These are phyloP conservation scores for Pseudopipra pipra DNA, from an alignment of 2,113 vertebrate species.

Conservation along the genomic window DNA sequence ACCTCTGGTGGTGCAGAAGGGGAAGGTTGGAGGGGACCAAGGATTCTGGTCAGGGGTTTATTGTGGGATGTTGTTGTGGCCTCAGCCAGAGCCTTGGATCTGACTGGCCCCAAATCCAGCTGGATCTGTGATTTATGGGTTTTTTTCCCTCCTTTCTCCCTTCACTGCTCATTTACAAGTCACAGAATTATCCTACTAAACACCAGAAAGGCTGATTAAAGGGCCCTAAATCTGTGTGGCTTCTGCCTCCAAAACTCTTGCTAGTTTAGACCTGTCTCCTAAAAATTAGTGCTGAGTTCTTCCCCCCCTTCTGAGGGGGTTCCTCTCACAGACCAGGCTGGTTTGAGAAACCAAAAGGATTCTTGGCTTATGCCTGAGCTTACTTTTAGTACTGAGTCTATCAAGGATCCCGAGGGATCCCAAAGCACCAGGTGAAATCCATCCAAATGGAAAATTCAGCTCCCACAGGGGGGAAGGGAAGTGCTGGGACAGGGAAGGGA, in stretches of 20 bases:
- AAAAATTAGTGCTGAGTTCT: background rate
- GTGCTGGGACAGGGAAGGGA: background rate
- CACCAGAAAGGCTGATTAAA: background rate
- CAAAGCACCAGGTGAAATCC: background rate
- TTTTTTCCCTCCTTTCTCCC: background rate
- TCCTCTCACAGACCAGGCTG: background rate
- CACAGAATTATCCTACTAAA: background rate
- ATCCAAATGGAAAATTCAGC: background rate
- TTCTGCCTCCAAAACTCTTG: background rate
- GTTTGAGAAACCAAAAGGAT: background rate
- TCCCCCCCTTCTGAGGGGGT: fast-evolving
- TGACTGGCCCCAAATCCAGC: background rate
- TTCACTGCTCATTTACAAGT: background rate
- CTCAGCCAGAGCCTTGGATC: background rate
- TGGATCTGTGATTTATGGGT: background rate
- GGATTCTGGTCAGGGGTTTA: background rate
- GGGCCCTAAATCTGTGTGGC: fast-evolving
- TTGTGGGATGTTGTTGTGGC: background rate
- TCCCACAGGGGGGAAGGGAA: background rate
- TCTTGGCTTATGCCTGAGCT: background rate
- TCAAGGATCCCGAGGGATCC: fast-evolving
- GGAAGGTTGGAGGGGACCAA: background rate
- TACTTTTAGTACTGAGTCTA: fast-evolving
- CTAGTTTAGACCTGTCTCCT: background rate
- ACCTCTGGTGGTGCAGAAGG: background rate